Evolutionary conservation across 2,113 vertebrate genomes (phyloP), one percentile per base, ranked within the genome.

Genomic region (Tretioscincus oriximinensis): DNA sequence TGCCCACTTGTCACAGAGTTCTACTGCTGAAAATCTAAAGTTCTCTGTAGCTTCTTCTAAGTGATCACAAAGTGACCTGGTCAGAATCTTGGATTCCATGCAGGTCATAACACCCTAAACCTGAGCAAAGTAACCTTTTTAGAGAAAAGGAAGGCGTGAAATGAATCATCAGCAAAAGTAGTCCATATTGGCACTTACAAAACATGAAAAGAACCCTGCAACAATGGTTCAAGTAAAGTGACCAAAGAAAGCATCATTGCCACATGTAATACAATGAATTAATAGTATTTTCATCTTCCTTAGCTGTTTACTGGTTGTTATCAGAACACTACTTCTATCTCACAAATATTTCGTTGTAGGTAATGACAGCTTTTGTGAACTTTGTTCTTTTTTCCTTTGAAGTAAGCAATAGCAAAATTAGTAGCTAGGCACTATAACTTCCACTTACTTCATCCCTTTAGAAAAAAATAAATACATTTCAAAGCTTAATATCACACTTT

Each of bases 321-420:
- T 58, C 54, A 58, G 54, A 58, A 61, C 74, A 75, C 0, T 41
- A 49, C 35, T 66, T 73, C 0, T 26, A 72, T 49, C 74, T 80
- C 2, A 58, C 5, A 10, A 58, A 69, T 58, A 8, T 1, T 84
- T 81, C 1, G 11, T 47, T 74, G 68, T 68, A 1, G 0, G 45
- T 35, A 80, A 78, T 28, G 49, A 24, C 1, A 81, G 51, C 77
- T 87, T 58, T 85, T 41, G 18, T 78, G 81, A 87, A 76, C n/a
- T 0, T 80, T 18, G 9, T 83, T 83, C 26, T 12, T 31, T n/a
- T 26, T 41, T 76, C 54, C 20, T 79, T 2, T 20, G 68, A 75
- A 70, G 1, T 0, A 73, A 70, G 75, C 28, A 82, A 85, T 69
- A 9, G 51, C 26, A 47, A 89, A n/a, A 86, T 81, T 5, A 1